phyloP scores from a whole-genome alignment of 2,797 vertebrate species.

The Sebastolobus altivelis region DNA sequence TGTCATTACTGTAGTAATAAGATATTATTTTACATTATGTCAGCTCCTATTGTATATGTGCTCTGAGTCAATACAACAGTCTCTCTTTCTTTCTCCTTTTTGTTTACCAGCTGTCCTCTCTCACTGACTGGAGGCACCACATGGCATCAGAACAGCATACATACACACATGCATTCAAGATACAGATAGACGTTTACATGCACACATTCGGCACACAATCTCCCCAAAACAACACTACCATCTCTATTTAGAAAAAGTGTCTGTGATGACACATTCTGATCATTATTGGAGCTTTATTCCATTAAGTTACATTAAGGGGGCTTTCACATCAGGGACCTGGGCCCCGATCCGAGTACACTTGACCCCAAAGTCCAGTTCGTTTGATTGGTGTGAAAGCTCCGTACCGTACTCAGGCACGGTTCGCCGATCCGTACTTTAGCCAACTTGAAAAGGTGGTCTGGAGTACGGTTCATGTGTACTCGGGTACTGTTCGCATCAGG shows the following conservation, averaged over 20 bases:
- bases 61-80: slow-evolving; percentile 9
- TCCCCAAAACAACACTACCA: background rate
- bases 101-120: slow-evolving; percentile 29
- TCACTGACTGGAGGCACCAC: slow-evolving; percentile 24
- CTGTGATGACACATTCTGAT: background rate
- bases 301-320: background rate
- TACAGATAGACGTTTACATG: background rate
- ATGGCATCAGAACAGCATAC: slow-evolving; percentile 26
- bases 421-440: no score
- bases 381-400: no score
- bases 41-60: slow-evolving; percentile 5
- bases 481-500: no score
- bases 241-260: background rate
- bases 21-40: slow-evolving; percentile 53
- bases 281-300: background rate
- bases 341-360: no score
- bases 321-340: no score
- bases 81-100: slow-evolving; percentile 11
- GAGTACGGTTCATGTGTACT: no score
- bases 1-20: slow-evolving; percentile 43
- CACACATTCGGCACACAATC: background rate
- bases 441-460: no score
- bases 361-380: no score
- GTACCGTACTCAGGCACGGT: no score
- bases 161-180: slow-evolving; percentile 10